Evolutionary conservation across 1,140 invertebrate species (phyloP).

Genomic region (Dendrolimus kikuchii): DNA sequence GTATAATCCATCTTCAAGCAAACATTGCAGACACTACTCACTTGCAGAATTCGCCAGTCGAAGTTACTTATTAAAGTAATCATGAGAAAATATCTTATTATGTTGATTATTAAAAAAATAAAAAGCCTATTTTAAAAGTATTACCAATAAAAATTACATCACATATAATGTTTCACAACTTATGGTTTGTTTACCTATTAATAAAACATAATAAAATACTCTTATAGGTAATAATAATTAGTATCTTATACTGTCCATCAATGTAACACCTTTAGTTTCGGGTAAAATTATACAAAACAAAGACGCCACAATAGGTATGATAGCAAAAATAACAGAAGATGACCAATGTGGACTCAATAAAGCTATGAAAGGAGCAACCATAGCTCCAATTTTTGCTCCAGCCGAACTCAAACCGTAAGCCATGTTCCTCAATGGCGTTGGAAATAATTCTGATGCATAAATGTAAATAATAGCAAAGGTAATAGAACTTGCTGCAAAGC

Average conservation of each 20-base stretch:
- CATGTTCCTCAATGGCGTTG: constrained; percentile 37
- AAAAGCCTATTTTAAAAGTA: too few species aligned
- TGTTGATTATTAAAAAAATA: too few species aligned
- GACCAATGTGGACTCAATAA: constrained; percentile 11
- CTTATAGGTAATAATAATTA: neutral
- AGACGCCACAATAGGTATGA: constrained; percentile 7
- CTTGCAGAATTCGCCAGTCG: too few species aligned
- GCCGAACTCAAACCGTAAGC: constrained; percentile 24
- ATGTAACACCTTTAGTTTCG: constrained; percentile 12
- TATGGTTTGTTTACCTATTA: neutral
- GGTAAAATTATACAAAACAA: constrained; percentile 11
- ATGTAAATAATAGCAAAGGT: constrained; percentile 23
- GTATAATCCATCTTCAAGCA: too few species aligned
- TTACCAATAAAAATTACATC: too few species aligned
- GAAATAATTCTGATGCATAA: constrained; percentile 31
- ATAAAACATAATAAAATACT: neutral
- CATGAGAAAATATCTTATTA: too few species aligned
- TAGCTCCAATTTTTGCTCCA: constrained; percentile 32
- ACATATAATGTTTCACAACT: too few species aligned
- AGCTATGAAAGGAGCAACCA: constrained; percentile 28
- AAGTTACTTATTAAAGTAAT: too few species aligned
- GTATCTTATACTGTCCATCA: constrained; percentile 7
- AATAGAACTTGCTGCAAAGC: constrained; percentile 16
- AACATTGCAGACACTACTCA: too few species aligned
- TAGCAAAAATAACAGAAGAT: constrained; percentile 10